phyloP scores from a whole-genome alignment of 1,140 invertebrate species.

The Penaeus vannamei region DNA sequence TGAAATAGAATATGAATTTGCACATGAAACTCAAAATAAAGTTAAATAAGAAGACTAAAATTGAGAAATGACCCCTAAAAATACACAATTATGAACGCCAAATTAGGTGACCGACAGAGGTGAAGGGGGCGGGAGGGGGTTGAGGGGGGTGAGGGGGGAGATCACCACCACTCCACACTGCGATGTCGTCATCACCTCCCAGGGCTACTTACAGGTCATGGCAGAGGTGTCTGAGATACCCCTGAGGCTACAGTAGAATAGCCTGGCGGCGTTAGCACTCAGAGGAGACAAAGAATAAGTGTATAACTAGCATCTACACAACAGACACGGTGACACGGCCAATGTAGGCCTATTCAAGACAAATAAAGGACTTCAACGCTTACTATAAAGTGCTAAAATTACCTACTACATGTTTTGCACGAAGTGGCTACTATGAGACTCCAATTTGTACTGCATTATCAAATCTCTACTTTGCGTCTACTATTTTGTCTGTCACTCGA shows the following conservation, averaged over 20 bases:
- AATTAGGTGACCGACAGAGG: too few species aligned
- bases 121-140: too few species aligned
- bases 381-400: not conserved
- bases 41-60: too few species aligned
- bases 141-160: not conserved
- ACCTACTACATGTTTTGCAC: constrained; percentile 1
- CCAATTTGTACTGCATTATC: not conserved
- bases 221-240: too few species aligned
- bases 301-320: not conserved
- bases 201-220: constrained; percentile 35
- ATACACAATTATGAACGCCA: too few species aligned
- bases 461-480: not conserved
- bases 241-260: constrained; percentile 30
- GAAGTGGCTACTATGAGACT: constrained; percentile 39
- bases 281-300: constrained; percentile 7
- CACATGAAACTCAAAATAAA: too few species aligned
- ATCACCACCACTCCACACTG: constrained; percentile 26
- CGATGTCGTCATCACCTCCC: constrained; percentile 11
- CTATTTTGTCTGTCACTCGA: too few species aligned
- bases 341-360: too few species aligned
- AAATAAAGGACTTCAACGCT: too few species aligned
- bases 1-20: too few species aligned
- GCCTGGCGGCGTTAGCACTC: constrained; percentile 22
- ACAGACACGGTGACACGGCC: too few species aligned
- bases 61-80: too few species aligned